These are phyloP conservation scores for Philopedon plagiatum DNA, from an alignment of 2,888 invertebrate genomes.

Conservation along the genomic window DNA sequence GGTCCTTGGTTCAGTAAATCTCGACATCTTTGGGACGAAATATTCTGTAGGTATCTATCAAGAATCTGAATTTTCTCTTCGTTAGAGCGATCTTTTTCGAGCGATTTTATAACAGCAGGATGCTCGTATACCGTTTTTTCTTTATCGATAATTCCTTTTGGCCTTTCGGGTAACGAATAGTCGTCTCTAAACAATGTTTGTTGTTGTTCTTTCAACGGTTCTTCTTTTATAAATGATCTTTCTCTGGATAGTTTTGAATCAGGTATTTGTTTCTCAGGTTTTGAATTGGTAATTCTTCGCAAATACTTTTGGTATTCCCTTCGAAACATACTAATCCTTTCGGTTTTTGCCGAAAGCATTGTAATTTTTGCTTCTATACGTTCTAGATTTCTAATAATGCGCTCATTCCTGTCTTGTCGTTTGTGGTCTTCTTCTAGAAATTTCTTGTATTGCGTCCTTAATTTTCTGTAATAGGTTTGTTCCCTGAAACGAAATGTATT, in stretches of 20 bases:
- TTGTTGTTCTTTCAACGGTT: conserved; percentile 18
- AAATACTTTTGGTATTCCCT: conserved; percentile 63
- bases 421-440: conserved; percentile 74
- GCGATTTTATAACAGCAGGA: conserved; percentile 26
- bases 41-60: conserved; percentile 56
- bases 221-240: conserved; percentile 16
- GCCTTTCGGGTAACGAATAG: neutral
- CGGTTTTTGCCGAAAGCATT: conserved; percentile 73
- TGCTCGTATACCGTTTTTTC: conserved; percentile 20
- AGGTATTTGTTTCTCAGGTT: conserved; percentile 2
- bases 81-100: conserved; percentile 36
- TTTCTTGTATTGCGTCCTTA: conserved; percentile 69
- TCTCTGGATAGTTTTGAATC: conserved; percentile 4
- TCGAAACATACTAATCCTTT: conserved; percentile 71
- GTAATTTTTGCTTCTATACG: conserved; percentile 73
- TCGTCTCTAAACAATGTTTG: conserved; percentile 27
- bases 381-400: conserved; percentile 72
- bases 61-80: conserved; percentile 56
- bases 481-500: conserved; percentile 59
- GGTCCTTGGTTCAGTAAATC: conserved; percentile 49
- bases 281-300: conserved; percentile 49
- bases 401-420: conserved; percentile 74
- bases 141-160: neutral
- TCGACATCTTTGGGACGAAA: conserved; percentile 54
- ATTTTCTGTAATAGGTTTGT: conserved; percentile 63